Percentiles rank a stretch among this genome's conserved stretches.
Conservation (phyloP, 1,140 invertebrate species). For the Drosophila santomea region DNA sequence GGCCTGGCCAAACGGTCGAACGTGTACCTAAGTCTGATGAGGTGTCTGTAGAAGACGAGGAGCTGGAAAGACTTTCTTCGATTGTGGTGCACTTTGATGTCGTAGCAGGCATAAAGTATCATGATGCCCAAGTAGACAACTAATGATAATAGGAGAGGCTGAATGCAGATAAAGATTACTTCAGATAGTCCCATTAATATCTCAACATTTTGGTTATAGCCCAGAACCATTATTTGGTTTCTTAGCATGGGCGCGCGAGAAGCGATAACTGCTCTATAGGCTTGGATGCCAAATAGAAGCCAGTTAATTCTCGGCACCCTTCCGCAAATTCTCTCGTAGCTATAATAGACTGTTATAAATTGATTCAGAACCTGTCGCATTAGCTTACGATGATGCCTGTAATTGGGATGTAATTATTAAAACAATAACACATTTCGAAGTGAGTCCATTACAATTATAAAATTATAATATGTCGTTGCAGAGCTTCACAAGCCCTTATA, state of each 20-base stretch:
- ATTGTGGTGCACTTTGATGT: background rate
- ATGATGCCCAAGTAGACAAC: conserved; percentile 35
- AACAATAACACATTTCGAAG: too few relatives aligned
- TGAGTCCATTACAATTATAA: too few relatives aligned
- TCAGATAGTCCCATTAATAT: background rate
- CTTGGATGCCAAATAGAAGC: conserved; percentile 16
- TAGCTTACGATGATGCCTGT: background rate
- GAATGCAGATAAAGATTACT: conserved; percentile 32
- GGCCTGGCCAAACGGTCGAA: conserved; percentile 48
- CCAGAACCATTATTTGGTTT: background rate
- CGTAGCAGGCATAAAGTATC: conserved; percentile 32
- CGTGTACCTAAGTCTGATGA: conserved; percentile 35
- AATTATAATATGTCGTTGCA: too few relatives aligned
- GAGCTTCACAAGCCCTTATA: too few relatives aligned
- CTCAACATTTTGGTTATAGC: background rate
- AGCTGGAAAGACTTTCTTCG: background rate
- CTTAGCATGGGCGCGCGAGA: background rate
- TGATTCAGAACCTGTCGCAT: conserved; percentile 34
- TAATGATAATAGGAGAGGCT: conserved; percentile 27
- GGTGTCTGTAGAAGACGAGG: conserved; percentile 10
- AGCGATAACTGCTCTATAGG: background rate
- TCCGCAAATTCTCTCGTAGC: conserved; percentile 9
- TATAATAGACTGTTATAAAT: conserved; percentile 32
- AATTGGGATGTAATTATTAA: background rate
- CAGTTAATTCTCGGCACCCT: conserved; percentile 35